Evolutionary conservation across 2,888 invertebrate genomes (phyloP).

Genomic region (Syrphus vitripennis): DNA sequence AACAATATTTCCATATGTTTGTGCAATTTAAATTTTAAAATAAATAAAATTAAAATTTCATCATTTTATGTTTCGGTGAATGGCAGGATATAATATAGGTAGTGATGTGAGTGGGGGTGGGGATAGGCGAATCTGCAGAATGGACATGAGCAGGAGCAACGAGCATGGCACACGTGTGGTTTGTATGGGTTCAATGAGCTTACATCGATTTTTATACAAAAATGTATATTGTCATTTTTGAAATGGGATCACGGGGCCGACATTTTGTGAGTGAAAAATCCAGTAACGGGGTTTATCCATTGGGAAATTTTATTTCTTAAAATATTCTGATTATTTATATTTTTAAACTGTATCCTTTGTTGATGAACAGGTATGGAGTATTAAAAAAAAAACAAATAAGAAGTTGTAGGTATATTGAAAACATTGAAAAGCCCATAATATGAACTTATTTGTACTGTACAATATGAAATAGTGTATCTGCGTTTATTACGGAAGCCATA

Average conservation of each 20-base stretch:
- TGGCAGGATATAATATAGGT: neutral
- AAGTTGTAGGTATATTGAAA: neutral
- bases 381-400: neutral
- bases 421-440: too few relatives aligned
- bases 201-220: neutral
- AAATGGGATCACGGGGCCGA: neutral
- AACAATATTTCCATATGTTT: conserved; percentile 37
- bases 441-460: too few relatives aligned
- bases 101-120: neutral
- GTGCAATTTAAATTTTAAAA: conserved; percentile 53
- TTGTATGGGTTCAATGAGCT: conserved; percentile 10
- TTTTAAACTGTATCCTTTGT: neutral
- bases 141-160: neutral
- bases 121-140: too few relatives aligned
- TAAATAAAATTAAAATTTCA: conserved; percentile 65
- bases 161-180: neutral
- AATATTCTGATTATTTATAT: neutral
- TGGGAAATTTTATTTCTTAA: neutral
- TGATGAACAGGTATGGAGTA: neutral
- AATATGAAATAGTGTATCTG: too few relatives aligned
- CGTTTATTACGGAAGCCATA: too few relatives aligned
- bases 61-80: conserved; percentile 25
- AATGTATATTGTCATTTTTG: neutral
- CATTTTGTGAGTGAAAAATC: neutral
- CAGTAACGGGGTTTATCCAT: neutral